These are phyloP conservation scores for Spilogale gracilis DNA, from an alignment of 2,113 vertebrate genomes.

Conservation along the genomic window DNA sequence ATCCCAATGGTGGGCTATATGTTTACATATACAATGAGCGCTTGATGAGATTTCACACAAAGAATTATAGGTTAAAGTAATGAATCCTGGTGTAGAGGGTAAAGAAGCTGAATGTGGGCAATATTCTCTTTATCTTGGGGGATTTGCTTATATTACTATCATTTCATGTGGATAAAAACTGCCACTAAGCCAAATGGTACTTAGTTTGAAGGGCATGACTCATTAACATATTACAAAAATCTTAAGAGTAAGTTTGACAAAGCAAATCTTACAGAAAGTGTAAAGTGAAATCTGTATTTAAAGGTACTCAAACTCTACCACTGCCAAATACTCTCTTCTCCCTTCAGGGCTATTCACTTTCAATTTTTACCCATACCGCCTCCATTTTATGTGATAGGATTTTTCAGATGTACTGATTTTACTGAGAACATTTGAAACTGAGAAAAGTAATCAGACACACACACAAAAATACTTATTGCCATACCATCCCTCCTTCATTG, in stretches of 20 bases:
- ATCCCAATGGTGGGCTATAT: not conserved
- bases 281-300: not conserved
- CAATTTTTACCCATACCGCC: not conserved
- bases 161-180: not conserved
- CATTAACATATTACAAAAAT: slow-evolving; percentile 16
- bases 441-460: not conserved
- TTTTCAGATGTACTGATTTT: slow-evolving; percentile 13
- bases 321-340: not conserved
- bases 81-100: slow-evolving; percentile 15
- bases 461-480: too few relatives aligned
- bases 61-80: slow-evolving; percentile 68
- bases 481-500: too few relatives aligned
- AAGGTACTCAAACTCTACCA: not conserved
- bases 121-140: not conserved
- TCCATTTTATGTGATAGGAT: not conserved
- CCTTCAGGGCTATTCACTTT: not conserved
- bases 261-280: not conserved
- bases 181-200: not conserved
- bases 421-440: not conserved
- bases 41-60: slow-evolving; percentile 38
- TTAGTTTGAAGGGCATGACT: slow-evolving; percentile 6
- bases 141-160: not conserved
- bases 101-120: not conserved
- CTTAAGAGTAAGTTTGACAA: not conserved
- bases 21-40: not conserved